Percentiles rank a stretch among this genome's conserved stretches.
These are phyloP conservation scores for Noturus placidus DNA, from an alignment of 2,113 vertebrate species.

Conservation along the genomic window DNA sequence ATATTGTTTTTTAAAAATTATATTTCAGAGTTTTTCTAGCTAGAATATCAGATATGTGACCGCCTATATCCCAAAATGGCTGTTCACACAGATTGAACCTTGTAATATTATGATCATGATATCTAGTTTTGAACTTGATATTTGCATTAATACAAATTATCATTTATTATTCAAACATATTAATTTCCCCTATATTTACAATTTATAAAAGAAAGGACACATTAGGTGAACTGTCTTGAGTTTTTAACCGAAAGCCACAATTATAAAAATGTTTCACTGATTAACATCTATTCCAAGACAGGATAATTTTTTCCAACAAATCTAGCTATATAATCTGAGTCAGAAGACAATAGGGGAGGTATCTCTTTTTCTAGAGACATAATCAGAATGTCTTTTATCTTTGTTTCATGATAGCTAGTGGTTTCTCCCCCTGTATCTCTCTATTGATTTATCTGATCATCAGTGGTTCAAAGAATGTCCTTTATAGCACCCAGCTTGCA, in stretches of 20 bases:
- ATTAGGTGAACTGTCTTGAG: background rate
- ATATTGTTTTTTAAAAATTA: background rate
- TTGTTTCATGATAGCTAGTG: background rate
- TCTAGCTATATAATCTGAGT: background rate
- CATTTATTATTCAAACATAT: background rate
- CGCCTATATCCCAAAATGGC: background rate
- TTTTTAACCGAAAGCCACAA: background rate
- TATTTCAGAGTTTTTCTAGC: background rate
- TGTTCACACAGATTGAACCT: background rate
- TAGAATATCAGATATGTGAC: no score
- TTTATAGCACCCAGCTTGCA: conserved; percentile 48
- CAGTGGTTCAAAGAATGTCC: conserved; percentile 47
- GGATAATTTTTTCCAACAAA: background rate
- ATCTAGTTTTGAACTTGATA: background rate
- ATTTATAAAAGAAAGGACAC: background rate
- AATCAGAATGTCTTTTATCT: background rate
- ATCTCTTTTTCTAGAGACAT: background rate
- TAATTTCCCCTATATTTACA: background rate
- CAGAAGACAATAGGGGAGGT: background rate
- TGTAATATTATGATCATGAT: background rate
- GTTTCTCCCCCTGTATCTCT: conserved; percentile 11
- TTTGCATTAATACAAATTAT: background rate
- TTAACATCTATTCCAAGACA: background rate
- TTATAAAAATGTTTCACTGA: background rate
- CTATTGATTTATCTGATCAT: conserved; percentile 53